Evolutionary conservation across 2,888 invertebrate species (phyloP), one percentile per base, ranked within the genome.

Genomic region (Lycocerus yunnanus): DNA sequence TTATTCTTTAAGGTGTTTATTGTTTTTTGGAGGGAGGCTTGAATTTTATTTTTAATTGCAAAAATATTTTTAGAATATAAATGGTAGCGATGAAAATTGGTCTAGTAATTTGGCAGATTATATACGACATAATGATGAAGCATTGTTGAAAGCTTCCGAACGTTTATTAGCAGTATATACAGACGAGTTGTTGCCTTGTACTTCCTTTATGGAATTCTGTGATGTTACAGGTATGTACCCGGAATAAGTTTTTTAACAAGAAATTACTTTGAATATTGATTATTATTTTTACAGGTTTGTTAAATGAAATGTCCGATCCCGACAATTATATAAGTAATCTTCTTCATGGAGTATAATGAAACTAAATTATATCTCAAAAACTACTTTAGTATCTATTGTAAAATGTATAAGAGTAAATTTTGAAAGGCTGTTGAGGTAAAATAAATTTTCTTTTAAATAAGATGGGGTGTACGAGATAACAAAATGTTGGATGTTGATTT

Each of bases 71-170:
- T 89, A 95, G 92, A 92, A 90, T 85, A 92, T 94, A 60, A 90
- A 90, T 69, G 92, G 93, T 59, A 89, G 90, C 9, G 93, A 93
- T 77, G 95, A 95, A 80, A 95, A 95, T 81, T 98, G 98, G 98
- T 93, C 97, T 20, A 90, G 93, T 65, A 92, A 93, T 76, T 88
- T 98, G 71, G 97, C 97, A 15, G 97, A 97, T 86, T 97, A 94
- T 86, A 95, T 98, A 83, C 93, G 98, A 1, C 94, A 96, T 86
- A 97, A 96, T 88, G 98, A 99, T 88, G 97, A 97, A 85, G 90
- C 91, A 5, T 91, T 98, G 88, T 89, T 97, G 16, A 97, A 98
- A 86, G 92, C 94, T 13, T 95, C 96, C 11, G 97, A 97, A 85
- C 91, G 91, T 77, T 90, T 98, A 75, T 91, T 98, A 78, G 89